Conservation (phyloP, 2,888 invertebrate genomes). For the Amblyjoppa fuscipennis region DNA sequence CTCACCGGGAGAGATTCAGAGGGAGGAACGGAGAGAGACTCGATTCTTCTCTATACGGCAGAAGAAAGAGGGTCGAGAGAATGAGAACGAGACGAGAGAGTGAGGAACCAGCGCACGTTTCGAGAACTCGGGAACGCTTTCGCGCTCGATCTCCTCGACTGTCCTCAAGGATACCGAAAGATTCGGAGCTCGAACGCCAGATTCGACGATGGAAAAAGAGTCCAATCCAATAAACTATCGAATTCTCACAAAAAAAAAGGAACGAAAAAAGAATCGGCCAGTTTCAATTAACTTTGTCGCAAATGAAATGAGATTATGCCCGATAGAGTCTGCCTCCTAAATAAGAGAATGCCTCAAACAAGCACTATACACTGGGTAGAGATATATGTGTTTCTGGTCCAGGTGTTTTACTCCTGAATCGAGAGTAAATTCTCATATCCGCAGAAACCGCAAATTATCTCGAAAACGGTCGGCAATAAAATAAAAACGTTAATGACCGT, state of each 20-base stretch:
- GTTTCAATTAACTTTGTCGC: constrained; percentile 13
- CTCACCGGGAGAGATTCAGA: constrained; percentile 20
- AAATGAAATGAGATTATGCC: background rate
- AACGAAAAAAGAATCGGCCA: background rate
- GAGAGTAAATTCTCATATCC: too few relatives aligned
- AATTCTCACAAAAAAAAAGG: constrained; percentile 3
- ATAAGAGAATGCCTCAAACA: background rate
- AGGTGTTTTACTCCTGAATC: too few relatives aligned
- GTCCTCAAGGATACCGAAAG: constrained; percentile 25
- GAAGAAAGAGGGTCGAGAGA: constrained; percentile 40
- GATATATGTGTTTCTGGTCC: too few relatives aligned
- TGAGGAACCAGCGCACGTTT: constrained; percentile 26
- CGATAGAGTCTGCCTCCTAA: background rate
- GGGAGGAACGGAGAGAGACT: constrained; percentile 25
- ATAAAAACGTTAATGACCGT: too few relatives aligned
- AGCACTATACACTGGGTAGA: too few relatives aligned
- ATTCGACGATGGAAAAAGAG: constrained; percentile 24
- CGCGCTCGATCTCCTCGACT: constrained; percentile 1
- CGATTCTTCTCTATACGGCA: constrained; percentile 10
- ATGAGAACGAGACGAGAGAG: constrained; percentile 60
- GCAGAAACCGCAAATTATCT: too few relatives aligned
- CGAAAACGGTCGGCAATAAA: too few relatives aligned
- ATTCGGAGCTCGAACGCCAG: constrained; percentile 37
- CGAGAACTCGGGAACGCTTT: constrained; percentile 5
- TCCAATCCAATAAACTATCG: constrained; percentile 24